Evolutionary conservation across 2,113 vertebrate genomes (phyloP).

Genomic region (Tapirus terrestris): DNA sequence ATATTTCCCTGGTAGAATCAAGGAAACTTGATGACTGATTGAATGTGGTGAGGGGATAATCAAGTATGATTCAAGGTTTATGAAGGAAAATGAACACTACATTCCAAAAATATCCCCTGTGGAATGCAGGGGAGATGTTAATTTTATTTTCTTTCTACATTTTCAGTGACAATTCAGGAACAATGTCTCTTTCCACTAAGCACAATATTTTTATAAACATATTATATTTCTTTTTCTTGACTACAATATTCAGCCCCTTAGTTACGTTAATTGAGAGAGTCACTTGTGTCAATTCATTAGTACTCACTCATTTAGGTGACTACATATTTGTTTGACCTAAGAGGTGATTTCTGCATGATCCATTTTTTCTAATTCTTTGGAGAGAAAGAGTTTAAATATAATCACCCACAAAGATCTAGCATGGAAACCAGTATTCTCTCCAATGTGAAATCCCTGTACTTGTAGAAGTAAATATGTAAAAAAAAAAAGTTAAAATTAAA

Average conservation of each 20-base stretch:
- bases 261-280: neutral
- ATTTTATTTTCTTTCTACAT: neutral
- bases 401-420: slow-evolving; percentile 1
- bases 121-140: neutral
- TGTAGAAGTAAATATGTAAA: neutral
- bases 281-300: neutral
- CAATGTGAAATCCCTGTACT: neutral
- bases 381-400: neutral
- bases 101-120: neutral
- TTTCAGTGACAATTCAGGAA: neutral
- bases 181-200: neutral
- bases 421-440: neutral
- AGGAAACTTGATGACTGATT: neutral
- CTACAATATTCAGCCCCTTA: neutral
- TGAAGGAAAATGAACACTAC: slow-evolving; percentile 10
- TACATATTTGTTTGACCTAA: neutral
- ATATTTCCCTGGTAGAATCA: neutral
- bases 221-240: neutral
- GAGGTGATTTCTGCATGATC: neutral
- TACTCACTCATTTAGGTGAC: slow-evolving; percentile 22
- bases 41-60: neutral
- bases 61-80: neutral
- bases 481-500: neutral
- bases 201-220: neutral
- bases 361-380: slow-evolving; percentile 59